Evolutionary conservation across 2,113 vertebrate genomes (phyloP).

Genomic region (Leptodactylus fuscus): DNA sequence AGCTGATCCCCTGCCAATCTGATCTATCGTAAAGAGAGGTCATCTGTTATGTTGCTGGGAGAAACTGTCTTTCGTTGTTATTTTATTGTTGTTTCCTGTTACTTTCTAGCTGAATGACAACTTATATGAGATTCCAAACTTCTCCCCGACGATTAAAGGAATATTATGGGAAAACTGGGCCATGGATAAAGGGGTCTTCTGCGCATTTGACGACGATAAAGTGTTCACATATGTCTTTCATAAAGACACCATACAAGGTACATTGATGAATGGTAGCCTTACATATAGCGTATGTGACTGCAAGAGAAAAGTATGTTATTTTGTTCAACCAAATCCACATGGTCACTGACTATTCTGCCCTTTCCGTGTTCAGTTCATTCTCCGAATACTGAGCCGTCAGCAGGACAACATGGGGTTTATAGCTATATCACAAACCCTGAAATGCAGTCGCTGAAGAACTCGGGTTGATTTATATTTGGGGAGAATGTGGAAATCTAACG

Average conservation of each 20-base stretch:
- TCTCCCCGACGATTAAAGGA: slow-evolving; percentile 91
- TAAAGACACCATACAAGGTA: slow-evolving; percentile 93
- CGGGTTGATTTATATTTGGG: too few species aligned
- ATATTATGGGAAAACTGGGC: slow-evolving; percentile 96
- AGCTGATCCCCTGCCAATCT: too few species aligned
- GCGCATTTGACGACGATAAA: slow-evolving; percentile 93
- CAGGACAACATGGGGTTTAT: not conserved
- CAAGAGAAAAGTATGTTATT: too few species aligned
- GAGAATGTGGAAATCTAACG: too few species aligned
- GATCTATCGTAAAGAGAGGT: too few species aligned
- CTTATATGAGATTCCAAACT: slow-evolving; percentile 88
- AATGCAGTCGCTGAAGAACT: too few species aligned
- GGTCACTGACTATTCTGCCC: too few species aligned
- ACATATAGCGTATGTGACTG: not conserved
- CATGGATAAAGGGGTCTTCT: slow-evolving; percentile 88
- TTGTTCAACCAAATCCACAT: too few species aligned
- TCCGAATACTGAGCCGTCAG: not conserved
- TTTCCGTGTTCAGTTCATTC: too few species aligned
- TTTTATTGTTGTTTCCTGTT: not conserved
- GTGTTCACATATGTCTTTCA: slow-evolving; percentile 91
- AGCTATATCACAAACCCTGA: too few species aligned
- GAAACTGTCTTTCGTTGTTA: not conserved
- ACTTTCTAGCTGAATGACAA: slow-evolving; percentile 80
- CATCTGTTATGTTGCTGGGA: too few species aligned
- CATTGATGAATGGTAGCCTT: too few species aligned